Evolutionary conservation across 2,113 vertebrate genomes (phyloP), one percentile per base, ranked within the genome.

Genomic region (Dicaeum eximium): DNA sequence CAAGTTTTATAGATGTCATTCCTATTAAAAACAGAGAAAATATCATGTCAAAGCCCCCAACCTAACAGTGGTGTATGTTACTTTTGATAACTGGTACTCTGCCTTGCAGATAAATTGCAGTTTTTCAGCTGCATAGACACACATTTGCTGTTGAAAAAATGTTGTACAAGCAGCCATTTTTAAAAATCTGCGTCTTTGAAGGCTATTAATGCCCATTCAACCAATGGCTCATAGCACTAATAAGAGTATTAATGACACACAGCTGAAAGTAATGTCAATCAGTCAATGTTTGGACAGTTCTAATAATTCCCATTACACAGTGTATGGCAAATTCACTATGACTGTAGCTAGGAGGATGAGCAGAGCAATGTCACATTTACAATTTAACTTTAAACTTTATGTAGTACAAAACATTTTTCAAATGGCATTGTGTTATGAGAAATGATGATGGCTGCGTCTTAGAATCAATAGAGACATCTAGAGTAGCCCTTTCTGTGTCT

Each of bases 371-470:
- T 88, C 90, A 95, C 54, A 88, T 96, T 96, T 96, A 67, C 40
- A 87, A 74, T 92, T 96, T 93, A 88, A 79, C 95, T 93, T 93
- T 91, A 84, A 96, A 95, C 14, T 89, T 95, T 84, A 90, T 66
- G 61, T 70, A 81, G 67, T 69, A 81, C 15, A 80, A 93, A 96
- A 65, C 11, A 7, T 90, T 89, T 96, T 94, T 93, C n/a, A 96
- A 95, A 86, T 70, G 38, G 15, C 51, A 86, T 82, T 96, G 38
- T 83, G 62, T 67, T 91, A 67, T 75, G 60, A 93, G 90, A 91
- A 94, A 93, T 88, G 6, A 80, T 90, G 89, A 93, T 73, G 69
- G 48, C 65, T 87, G 18, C 60, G 28, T 61, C 33, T 94, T 96
- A 70, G 9, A 64, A 81, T 93, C 88, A 90, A 93, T 92, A 95